A percentile compares a stretch with the other conserved stretches of the same genome.
Conservation (phyloP, 2,797 vertebrate genomes). For the Microchirus variegatus region DNA sequence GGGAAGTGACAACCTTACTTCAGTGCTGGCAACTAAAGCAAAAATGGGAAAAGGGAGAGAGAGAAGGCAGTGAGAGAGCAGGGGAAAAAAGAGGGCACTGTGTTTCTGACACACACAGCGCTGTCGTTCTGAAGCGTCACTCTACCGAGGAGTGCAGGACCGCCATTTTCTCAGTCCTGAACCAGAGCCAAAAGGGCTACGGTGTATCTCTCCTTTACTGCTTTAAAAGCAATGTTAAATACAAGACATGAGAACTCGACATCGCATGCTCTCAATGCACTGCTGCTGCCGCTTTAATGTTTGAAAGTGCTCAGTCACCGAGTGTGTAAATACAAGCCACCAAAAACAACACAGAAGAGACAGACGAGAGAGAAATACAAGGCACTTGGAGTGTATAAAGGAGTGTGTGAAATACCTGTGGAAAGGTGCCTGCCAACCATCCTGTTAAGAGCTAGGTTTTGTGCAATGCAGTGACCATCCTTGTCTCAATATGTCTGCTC, state of each 20-base stretch:
- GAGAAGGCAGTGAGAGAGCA: constrained; percentile 41
- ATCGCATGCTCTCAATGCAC: constrained; percentile 55
- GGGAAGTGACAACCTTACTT: constrained; percentile 38
- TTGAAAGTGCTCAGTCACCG: constrained; percentile 29
- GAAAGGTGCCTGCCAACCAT: constrained; percentile 90
- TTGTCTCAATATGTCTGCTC: constrained; percentile 88
- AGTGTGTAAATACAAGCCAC: constrained; percentile 37
- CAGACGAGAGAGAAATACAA: constrained; percentile 23
- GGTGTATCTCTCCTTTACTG: constrained; percentile 54
- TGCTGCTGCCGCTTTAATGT: constrained; percentile 35
- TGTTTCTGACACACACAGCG: constrained; percentile 67
- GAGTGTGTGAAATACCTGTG: constrained; percentile 86
- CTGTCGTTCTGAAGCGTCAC: constrained; percentile 80
- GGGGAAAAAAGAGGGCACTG: constrained; percentile 55
- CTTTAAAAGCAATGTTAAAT: constrained; percentile 41
- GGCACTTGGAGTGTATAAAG: constrained; percentile 20
- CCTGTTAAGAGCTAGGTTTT: constrained; percentile 85
- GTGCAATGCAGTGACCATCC: constrained; percentile 83
- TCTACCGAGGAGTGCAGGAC: constrained; percentile 82
- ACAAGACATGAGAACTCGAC: constrained; percentile 23
- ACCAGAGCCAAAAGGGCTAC: constrained; percentile 84
- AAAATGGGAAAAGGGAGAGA: constrained; percentile 22
- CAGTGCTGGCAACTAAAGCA: constrained; percentile 34
- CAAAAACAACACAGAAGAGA: constrained; percentile 49
- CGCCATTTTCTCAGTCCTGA: constrained; percentile 95